Conservation (phyloP, 2,113 vertebrate species). For the Megaptera novaeangliae region DNA sequence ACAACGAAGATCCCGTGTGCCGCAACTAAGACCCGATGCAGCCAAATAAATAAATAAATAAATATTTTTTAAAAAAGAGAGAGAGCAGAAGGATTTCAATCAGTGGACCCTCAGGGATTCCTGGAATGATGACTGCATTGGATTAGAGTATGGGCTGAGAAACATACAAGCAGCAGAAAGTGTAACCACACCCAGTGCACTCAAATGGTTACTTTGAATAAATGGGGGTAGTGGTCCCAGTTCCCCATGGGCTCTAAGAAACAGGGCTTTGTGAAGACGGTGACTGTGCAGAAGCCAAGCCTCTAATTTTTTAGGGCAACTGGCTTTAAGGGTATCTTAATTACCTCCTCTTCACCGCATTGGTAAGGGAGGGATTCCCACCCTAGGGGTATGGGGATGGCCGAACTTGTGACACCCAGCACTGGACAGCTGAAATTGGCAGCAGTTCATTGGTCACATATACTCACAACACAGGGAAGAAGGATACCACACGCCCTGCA, state of each 20-base stretch:
- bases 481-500: background rate
- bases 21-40: too few species aligned
- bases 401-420: background rate
- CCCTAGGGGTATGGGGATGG: too few species aligned
- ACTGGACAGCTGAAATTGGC: background rate
- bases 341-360: background rate
- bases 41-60: too few species aligned
- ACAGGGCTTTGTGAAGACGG: background rate
- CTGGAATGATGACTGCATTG: background rate
- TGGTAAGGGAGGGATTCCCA: background rate
- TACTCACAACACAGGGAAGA: background rate
- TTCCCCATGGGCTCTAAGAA: background rate
- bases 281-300: background rate
- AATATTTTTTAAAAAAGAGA: too few species aligned
- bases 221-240: too few species aligned
- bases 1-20: too few species aligned
- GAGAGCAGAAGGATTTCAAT: background rate
- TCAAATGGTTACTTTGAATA: background rate
- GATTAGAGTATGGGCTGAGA: background rate
- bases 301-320: background rate
- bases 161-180: background rate
- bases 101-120: background rate
- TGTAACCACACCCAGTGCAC: background rate
- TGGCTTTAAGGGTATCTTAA: background rate
- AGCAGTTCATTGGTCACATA: background rate